Percentiles rank a stretch among this genome's conserved stretches.
Evolutionary conservation across 2,797 vertebrate genomes (phyloP).

Genomic region (Cyprinodon diabolis): DNA sequence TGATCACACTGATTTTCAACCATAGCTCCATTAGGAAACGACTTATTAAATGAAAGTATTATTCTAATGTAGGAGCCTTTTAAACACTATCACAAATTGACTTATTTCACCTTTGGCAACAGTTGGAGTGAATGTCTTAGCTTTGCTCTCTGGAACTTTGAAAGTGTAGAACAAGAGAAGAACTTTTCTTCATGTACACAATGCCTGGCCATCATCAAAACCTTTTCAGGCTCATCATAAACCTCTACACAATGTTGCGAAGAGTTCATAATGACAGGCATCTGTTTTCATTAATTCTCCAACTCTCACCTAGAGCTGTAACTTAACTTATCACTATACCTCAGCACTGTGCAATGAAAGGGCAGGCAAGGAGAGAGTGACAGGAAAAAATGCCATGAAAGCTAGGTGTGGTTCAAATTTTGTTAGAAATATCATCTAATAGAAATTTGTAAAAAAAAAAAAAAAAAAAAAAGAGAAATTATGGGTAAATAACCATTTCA

Average conservation of each 20-base stretch:
- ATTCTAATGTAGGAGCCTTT: conserved; percentile 30
- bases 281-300: conserved; percentile 77
- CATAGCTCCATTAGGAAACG: conserved; percentile 58
- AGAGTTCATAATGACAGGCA: conserved; percentile 68
- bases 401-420: conserved; percentile 11
- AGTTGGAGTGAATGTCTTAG: conserved; percentile 53
- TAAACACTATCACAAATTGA: conserved; percentile 34
- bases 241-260: conserved; percentile 57
- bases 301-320: conserved; percentile 41
- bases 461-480: not conserved
- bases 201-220: conserved; percentile 59
- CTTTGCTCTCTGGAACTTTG: conserved; percentile 41
- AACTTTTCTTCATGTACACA: conserved; percentile 27
- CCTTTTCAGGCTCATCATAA: conserved; percentile 60
- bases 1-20: conserved; percentile 26
- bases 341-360: conserved; percentile 31
- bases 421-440: not conserved
- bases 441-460: not conserved
- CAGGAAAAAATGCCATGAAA: conserved; percentile 6
- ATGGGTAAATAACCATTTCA: not conserved
- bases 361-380: conserved; percentile 31
- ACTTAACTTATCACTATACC: conserved; percentile 49
- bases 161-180: conserved; percentile 54
- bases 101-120: conserved; percentile 50
- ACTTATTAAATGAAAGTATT: conserved; percentile 36